Evolutionary conservation across 2,113 vertebrate species (phyloP).

Genomic region (Vimba vimba): DNA sequence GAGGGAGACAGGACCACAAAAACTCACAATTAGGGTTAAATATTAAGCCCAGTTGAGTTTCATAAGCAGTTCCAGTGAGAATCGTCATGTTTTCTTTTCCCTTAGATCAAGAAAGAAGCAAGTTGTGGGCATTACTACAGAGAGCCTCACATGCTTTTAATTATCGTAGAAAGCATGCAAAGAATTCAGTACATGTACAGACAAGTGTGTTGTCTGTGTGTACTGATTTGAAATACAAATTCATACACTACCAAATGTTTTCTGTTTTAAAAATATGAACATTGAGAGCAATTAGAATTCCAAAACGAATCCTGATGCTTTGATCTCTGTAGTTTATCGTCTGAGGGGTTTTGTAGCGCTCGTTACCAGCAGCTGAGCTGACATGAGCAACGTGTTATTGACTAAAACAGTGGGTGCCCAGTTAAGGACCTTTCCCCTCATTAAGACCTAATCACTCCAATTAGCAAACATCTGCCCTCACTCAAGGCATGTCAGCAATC

Average conservation of each 20-base stretch:
- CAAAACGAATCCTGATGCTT: neutral
- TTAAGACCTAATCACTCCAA: slow-evolving; percentile 79
- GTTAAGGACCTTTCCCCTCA: slow-evolving; percentile 64
- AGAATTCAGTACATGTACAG: too few relatives aligned
- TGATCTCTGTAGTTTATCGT: neutral
- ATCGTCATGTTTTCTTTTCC: neutral
- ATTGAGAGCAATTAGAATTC: neutral
- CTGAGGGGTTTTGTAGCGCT: neutral
- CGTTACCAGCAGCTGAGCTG: slow-evolving; percentile 46
- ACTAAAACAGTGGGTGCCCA: slow-evolving; percentile 39
- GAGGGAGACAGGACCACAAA: neutral
- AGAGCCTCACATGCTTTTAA: neutral
- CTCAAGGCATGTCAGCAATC: slow-evolving; percentile 31
- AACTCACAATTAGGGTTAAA: neutral
- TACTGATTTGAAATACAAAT: neutral
- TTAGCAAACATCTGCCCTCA: slow-evolving; percentile 79
- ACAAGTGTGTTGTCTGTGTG: too few relatives aligned
- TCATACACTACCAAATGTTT: neutral
- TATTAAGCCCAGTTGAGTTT: neutral
- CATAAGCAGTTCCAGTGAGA: neutral
- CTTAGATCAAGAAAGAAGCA: neutral
- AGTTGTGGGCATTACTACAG: neutral
- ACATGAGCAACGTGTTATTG: slow-evolving; percentile 40
- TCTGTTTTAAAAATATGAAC: neutral
- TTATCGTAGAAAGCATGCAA: neutral